These are phyloP conservation scores for Lasiommata megera DNA, from an alignment of 2,888 invertebrate genomes.

Conservation along the genomic window DNA sequence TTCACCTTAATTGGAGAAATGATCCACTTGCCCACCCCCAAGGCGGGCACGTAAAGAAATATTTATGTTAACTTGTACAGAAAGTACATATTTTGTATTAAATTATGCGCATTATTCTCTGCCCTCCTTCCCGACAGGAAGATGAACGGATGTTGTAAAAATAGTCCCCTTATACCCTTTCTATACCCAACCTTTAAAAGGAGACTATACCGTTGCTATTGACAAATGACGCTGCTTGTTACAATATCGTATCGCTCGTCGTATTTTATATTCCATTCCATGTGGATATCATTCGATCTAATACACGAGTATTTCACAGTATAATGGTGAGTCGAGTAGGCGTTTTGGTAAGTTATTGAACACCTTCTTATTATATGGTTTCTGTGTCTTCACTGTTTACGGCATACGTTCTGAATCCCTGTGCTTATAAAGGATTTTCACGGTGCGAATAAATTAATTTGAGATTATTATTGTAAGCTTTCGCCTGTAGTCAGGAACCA, in stretches of 20 bases:
- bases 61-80: too few species aligned
- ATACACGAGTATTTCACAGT: slow-evolving; percentile 17
- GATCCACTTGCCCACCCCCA: too few species aligned
- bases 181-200: slow-evolving; percentile 46
- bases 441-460: not conserved
- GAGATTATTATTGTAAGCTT: too few species aligned
- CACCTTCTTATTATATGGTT: not conserved
- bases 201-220: slow-evolving; percentile 58
- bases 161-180: slow-evolving; percentile 13
- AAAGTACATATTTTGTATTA: not conserved
- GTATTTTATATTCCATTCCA: slow-evolving; percentile 55
- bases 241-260: slow-evolving; percentile 57
- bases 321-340: slow-evolving; percentile 15
- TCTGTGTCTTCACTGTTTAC: not conserved
- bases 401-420: not conserved
- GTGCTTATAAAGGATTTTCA: not conserved
- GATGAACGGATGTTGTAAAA: slow-evolving; percentile 21
- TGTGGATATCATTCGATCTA: slow-evolving; percentile 31
- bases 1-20: too few species aligned
- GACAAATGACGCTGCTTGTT: slow-evolving; percentile 65
- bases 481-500: too few species aligned
- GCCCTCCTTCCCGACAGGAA: slow-evolving; percentile 8
- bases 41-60: too few species aligned
- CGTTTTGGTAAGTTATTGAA: not conserved
- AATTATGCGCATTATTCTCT: slow-evolving; percentile 5